Percentiles rank a stretch among this genome's conserved stretches.
These are phyloP conservation scores for Gephyroberyx darwinii DNA, from an alignment of 2,797 vertebrate genomes.

Conservation along the genomic window DNA sequence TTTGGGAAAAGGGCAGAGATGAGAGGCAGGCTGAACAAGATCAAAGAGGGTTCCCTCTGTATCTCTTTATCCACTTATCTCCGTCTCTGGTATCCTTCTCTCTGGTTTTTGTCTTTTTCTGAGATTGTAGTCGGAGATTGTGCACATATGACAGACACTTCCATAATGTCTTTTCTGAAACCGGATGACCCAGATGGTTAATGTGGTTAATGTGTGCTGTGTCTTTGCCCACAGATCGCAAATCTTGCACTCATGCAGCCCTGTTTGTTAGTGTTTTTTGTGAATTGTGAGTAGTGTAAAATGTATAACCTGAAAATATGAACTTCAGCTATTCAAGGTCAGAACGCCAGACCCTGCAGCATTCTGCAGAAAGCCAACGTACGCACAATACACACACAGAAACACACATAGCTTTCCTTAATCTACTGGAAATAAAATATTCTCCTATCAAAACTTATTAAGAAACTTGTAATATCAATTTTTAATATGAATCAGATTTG, in stretches of 20 bases:
- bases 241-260: background rate
- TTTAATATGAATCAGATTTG: background rate
- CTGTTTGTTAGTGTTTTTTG: background rate
- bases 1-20: background rate
- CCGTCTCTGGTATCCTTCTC: background rate
- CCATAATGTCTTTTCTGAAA: constrained; percentile 16
- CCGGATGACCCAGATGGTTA: constrained; percentile 36
- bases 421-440: constrained; percentile 12
- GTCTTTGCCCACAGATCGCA: constrained; percentile 12
- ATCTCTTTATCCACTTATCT: background rate
- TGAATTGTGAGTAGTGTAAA: constrained; percentile 1
- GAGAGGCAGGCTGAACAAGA: background rate
- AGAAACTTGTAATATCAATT: background rate
- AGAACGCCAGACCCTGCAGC: constrained; percentile 7
- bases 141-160: constrained; percentile 6
- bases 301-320: constrained; percentile 15
- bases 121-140: background rate
- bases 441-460: background rate
- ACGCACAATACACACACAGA: background rate
- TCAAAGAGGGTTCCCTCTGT: constrained; percentile 1
- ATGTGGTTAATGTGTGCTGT: constrained; percentile 21
- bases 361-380: background rate
- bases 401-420: background rate
- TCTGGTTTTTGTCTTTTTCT: constrained; percentile 5
- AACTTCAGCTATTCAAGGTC: constrained; percentile 30